Conservation (phyloP, 2,888 invertebrate genomes). For the Pollenia angustigena region DNA sequence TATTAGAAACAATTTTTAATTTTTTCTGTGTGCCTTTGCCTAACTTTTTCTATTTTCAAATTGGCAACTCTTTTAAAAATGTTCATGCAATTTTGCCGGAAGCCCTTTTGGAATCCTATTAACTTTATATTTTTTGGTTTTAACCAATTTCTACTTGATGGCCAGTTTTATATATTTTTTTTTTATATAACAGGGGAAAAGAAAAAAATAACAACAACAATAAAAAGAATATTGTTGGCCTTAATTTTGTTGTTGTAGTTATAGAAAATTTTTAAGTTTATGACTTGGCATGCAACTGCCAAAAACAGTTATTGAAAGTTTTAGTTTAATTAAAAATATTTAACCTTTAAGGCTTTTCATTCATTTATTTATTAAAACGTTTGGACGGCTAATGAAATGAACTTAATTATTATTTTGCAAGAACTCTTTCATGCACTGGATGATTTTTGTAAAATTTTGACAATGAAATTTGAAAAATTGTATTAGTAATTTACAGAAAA, state of each 20-base stretch:
- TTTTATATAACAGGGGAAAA: background rate
- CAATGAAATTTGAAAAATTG: conserved; percentile 35
- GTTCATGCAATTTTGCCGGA: conserved; percentile 6
- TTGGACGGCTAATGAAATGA: conserved; percentile 40
- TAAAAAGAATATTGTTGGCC: conserved; percentile 33
- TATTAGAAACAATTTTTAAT: too few relatives aligned
- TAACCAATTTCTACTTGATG: conserved; percentile 39
- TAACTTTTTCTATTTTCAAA: background rate
- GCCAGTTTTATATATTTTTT: conserved; percentile 43
- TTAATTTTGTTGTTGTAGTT: conserved; percentile 38
- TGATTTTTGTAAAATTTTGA: conserved; percentile 57
- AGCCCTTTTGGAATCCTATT: conserved; percentile 55
- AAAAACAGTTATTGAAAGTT: conserved; percentile 69
- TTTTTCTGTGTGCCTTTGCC: background rate
- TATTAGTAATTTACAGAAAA: background rate
- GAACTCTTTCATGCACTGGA: conserved; percentile 26
- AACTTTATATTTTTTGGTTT: conserved; percentile 43
- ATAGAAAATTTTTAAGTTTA: conserved; percentile 42
- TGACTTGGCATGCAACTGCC: conserved; percentile 71
- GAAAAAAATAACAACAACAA: conserved; percentile 20
- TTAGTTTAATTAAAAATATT: conserved; percentile 71
- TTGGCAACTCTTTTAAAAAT: conserved; percentile 27
- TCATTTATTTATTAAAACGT: conserved; percentile 27
- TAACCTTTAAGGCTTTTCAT: conserved; percentile 66
- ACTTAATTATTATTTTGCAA: conserved; percentile 35